A percentile compares a stretch with the other conserved stretches of the same genome.
phyloP scores from a whole-genome alignment of 2,888 invertebrate species.

The Thecocarcelia acutangulata region DNA sequence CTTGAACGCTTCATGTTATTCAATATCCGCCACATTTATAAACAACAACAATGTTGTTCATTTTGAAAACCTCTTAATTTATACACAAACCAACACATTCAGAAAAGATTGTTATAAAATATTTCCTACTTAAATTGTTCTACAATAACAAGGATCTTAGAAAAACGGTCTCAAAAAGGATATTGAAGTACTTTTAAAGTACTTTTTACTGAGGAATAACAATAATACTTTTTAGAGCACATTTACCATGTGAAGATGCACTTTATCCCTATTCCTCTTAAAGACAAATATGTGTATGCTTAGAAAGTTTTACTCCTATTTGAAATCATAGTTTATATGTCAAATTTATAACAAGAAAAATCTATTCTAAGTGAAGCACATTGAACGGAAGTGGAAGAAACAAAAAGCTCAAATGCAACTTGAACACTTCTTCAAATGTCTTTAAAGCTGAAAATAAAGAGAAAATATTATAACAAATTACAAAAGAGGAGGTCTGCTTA shows the following conservation, averaged over 20 bases:
- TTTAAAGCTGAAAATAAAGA: neutral
- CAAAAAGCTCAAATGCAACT: constrained; percentile 22
- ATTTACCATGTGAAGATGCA: constrained; percentile 3
- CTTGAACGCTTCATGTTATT: neutral
- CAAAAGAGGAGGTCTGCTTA: neutral
- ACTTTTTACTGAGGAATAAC: constrained; percentile 16
- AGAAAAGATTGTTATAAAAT: constrained; percentile 8
- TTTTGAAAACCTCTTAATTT: constrained; percentile 40
- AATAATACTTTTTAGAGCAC: constrained; percentile 25
- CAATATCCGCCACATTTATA: neutral
- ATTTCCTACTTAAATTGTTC: neutral
- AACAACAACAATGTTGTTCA: neutral
- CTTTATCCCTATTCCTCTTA: neutral
- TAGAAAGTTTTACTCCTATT: neutral
- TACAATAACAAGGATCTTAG: constrained; percentile 26
- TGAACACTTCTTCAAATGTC: constrained; percentile 40
- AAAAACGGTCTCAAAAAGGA: constrained; percentile 5
- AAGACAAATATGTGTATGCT: neutral
- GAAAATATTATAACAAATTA: constrained; percentile 43
- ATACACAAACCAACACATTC: constrained; percentile 7
- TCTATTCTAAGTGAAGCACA: neutral
- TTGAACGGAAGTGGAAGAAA: constrained; percentile 7
- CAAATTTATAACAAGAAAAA: constrained; percentile 21
- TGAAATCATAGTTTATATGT: constrained; percentile 20
- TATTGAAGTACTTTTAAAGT: constrained; percentile 18